phyloP scores from a whole-genome alignment of 1,140 invertebrate species.

The Euborellia annulipes region DNA sequence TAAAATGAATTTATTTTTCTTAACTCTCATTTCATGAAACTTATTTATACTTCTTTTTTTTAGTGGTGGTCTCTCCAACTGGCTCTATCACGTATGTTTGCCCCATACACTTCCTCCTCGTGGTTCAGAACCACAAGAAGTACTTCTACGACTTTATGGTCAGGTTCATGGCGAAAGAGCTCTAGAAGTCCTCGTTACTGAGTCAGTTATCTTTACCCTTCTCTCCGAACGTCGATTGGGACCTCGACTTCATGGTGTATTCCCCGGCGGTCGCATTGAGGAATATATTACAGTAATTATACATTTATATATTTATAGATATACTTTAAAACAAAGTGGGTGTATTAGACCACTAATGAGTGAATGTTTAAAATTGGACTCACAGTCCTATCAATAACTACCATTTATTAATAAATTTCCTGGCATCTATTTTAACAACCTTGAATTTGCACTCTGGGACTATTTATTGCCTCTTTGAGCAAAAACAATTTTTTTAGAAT shows the following conservation, averaged over 20 bases:
- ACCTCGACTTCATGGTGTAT: slow-evolving; percentile 89
- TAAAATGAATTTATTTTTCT: no score
- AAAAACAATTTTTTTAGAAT: no score
- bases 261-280: slow-evolving; percentile 88
- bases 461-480: no score
- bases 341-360: no score
- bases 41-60: no score
- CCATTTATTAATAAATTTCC: background rate
- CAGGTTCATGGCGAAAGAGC: slow-evolving; percentile 73
- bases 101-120: slow-evolving; percentile 32
- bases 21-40: no score
- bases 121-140: slow-evolving; percentile 37
- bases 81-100: slow-evolving; percentile 58
- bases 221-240: slow-evolving; percentile 84
- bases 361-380: no score
- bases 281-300: slow-evolving; percentile 78
- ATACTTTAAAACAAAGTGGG: no score
- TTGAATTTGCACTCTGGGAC: no score
- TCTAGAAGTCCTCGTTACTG: slow-evolving; percentile 72
- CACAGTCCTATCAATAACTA: no score
- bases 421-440: no score
- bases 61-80: slow-evolving; percentile 64
- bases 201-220: slow-evolving; percentile 89
- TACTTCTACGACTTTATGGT: slow-evolving; percentile 81
- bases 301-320: no score